These are phyloP conservation scores for Drosophila sucinea DNA, from an alignment of 1,140 invertebrate species.

Conservation along the genomic window DNA sequence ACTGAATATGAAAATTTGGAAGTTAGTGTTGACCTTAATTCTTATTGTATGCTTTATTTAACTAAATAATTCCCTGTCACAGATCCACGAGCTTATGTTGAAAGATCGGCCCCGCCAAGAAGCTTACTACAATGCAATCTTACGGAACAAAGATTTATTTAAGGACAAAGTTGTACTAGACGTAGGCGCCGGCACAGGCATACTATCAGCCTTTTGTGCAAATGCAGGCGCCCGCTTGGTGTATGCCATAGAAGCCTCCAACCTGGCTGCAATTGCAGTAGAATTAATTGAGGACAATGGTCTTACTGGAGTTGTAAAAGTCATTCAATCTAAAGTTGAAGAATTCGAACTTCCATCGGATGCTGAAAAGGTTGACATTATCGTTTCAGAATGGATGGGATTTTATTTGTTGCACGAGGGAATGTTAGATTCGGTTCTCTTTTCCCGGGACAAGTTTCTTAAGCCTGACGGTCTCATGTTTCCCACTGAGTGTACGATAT, in stretches of 20 bases:
- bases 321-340: slow-evolving; percentile 86
- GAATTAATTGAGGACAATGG: slow-evolving; percentile 91
- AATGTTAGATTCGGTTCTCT: slow-evolving; percentile 96
- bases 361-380: slow-evolving; percentile 95
- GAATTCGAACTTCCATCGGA: slow-evolving; percentile 90
- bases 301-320: slow-evolving; percentile 85
- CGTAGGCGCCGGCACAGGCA: slow-evolving; percentile 98
- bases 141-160: slow-evolving; percentile 87
- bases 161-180: slow-evolving; percentile 94
- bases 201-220: slow-evolving; percentile 97
- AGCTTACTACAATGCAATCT: slow-evolving; percentile 93
- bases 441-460: slow-evolving; percentile 96
- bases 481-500: slow-evolving; percentile 86
- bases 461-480: slow-evolving; percentile 89
- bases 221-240: slow-evolving; percentile 96
- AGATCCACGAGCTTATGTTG: slow-evolving; percentile 92
- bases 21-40: slow-evolving; percentile 21
- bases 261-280: slow-evolving; percentile 93
- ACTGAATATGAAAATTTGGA: slow-evolving; percentile 73
- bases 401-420: slow-evolving; percentile 99
- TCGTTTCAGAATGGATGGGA: slow-evolving; percentile 99
- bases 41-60: background rate
- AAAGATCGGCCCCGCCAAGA: slow-evolving; percentile 91
- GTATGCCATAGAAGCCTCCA: slow-evolving; percentile 96
- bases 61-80: slow-evolving; percentile 8